Conservation (phyloP, 2,888 invertebrate genomes). For the Pyrrhosoma nymphula region DNA sequence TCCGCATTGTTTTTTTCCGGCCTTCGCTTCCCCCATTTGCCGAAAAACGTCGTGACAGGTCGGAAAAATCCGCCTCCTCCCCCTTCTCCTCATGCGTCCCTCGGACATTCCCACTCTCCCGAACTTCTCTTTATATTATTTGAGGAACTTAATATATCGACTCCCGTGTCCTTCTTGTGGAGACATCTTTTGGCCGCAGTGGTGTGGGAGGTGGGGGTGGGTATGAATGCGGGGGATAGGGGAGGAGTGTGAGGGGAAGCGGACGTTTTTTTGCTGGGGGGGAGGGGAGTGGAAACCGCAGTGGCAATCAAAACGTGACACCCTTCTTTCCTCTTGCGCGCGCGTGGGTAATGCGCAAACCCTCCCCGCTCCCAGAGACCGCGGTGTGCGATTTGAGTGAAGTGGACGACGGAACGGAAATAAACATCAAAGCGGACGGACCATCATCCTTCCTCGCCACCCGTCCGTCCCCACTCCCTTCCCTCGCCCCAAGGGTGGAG, state of each 20-base stretch:
- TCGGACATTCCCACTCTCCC: not conserved
- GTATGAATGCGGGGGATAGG: not conserved
- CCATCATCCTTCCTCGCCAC: not conserved
- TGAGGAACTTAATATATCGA: no score
- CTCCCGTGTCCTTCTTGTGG: not conserved
- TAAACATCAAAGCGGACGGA: constrained; percentile 51
- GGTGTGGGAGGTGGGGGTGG: not conserved
- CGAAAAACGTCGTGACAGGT: not conserved
- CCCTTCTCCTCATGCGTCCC: not conserved
- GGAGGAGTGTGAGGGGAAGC: not conserved
- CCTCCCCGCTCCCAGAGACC: not conserved
- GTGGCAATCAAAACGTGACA: constrained; percentile 40
- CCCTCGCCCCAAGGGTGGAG: constrained; percentile 15
- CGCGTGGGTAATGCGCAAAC: not conserved
- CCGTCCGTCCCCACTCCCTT: not conserved
- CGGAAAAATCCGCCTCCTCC: not conserved
- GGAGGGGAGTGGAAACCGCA: not conserved
- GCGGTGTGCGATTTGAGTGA: not conserved
- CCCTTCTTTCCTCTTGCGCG: not conserved
- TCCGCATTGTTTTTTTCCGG: not conserved
- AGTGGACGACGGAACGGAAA: constrained; percentile 34
- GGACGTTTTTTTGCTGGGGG: not conserved
- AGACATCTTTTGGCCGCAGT: not conserved
- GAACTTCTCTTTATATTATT: not conserved
- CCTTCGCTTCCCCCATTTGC: not conserved